phyloP scores from a whole-genome alignment of 1,140 invertebrate genomes.

The Drosophila hydei region DNA sequence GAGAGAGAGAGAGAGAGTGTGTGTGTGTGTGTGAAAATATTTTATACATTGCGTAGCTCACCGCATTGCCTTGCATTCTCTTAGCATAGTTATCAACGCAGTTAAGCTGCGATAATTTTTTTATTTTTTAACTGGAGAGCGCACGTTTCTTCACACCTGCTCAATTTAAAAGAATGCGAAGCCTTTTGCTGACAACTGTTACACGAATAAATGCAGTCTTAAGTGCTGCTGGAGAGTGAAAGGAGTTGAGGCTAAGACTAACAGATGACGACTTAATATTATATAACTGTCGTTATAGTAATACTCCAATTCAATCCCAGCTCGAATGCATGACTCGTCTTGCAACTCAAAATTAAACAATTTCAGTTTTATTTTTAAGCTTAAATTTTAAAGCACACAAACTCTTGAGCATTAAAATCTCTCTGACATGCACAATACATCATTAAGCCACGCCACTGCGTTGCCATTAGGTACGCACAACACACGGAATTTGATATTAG shows the following conservation, averaged over 20 bases:
- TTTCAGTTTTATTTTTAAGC: too few relatives aligned
- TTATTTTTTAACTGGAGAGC: constrained; percentile 66
- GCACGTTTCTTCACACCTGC: constrained; percentile 69
- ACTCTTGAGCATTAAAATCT: too few relatives aligned
- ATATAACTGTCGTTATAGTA: too few relatives aligned
- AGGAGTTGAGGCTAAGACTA: background rate
- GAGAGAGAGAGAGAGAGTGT: background rate
- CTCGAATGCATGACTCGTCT: too few relatives aligned
- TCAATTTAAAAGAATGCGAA: constrained; percentile 18
- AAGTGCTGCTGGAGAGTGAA: background rate
- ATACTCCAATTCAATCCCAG: too few relatives aligned
- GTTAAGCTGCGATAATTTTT: constrained; percentile 27
- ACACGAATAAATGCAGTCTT: constrained; percentile 3
- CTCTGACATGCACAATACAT: too few relatives aligned
- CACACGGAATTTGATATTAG: background rate
- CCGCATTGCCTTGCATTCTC: constrained; percentile 58
- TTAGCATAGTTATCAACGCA: constrained; percentile 41
- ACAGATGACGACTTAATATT: too few relatives aligned
- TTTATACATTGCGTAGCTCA: constrained; percentile 36
- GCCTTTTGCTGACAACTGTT: constrained; percentile 53
- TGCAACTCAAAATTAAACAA: too few relatives aligned
- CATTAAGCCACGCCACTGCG: background rate
- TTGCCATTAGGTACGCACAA: background rate
- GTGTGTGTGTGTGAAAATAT: constrained; percentile 24
- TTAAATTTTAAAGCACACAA: too few relatives aligned